A percentile compares a stretch with the other conserved stretches of the same genome.
Evolutionary conservation across 2,888 invertebrate genomes (phyloP).

Genomic region (Pedicia rivosa): DNA sequence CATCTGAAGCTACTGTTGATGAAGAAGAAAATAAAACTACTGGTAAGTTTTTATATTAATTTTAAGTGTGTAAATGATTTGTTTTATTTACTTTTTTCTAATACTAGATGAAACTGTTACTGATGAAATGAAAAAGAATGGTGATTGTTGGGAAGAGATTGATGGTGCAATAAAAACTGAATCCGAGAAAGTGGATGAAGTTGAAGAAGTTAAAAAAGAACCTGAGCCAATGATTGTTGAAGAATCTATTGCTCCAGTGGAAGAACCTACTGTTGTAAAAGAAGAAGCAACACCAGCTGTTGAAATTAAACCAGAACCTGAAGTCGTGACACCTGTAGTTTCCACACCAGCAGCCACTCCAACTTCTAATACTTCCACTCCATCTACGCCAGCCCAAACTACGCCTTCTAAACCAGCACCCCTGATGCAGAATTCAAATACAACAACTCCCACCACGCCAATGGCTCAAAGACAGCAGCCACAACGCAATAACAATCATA

Average conservation of each 20-base stretch:
- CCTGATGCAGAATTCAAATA: constrained; percentile 20
- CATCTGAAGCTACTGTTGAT: constrained; percentile 33
- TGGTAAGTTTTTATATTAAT: constrained; percentile 10
- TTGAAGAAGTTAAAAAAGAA: constrained; percentile 20
- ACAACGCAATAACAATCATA: constrained; percentile 5
- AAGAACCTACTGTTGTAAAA: constrained; percentile 11
- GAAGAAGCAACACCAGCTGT: constrained; percentile 1
- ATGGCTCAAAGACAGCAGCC: constrained; percentile 36
- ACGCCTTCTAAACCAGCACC: neutral
- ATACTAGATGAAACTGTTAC: constrained; percentile 10
- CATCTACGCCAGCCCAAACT: constrained; percentile 34
- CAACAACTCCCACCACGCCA: constrained; percentile 30
- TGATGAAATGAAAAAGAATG: constrained; percentile 5
- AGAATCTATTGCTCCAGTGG: constrained; percentile 13
- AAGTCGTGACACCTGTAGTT: constrained; percentile 17
- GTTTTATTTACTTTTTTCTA: neutral
- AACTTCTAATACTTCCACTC: constrained; percentile 27
- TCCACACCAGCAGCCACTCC: constrained; percentile 15
- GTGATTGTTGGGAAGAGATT: constrained; percentile 10
- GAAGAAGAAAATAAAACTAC: constrained; percentile 33
- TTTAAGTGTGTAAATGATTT: neutral
- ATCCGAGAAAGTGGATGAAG: constrained; percentile 16
- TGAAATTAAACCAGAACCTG: constrained; percentile 16
- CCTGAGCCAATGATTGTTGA: constrained; percentile 16
- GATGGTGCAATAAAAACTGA: constrained; percentile 18